Evolutionary conservation across 2,888 invertebrate species (phyloP).

Genomic region (Sinohyriopsis cumingii): DNA sequence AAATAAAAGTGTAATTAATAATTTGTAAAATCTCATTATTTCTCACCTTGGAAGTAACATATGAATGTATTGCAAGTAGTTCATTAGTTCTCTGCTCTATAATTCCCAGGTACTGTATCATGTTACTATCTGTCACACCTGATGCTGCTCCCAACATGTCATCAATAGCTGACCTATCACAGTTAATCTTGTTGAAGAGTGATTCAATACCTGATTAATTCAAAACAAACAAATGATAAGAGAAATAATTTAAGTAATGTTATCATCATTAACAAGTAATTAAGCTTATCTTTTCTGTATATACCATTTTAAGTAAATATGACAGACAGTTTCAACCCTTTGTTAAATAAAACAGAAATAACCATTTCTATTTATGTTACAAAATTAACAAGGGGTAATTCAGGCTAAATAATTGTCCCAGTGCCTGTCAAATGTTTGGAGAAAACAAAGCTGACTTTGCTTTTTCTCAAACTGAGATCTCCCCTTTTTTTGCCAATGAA

Average conservation of each 20-base stretch:
- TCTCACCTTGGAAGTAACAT: conserved; percentile 53
- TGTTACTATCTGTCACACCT: conserved; percentile 84
- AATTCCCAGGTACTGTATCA: conserved; percentile 85
- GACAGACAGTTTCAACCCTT: too few relatives aligned
- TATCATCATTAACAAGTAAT: not conserved
- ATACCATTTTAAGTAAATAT: not conserved
- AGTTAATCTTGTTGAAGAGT: conserved; percentile 79
- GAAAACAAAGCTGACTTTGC: too few relatives aligned
- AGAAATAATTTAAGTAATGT: not conserved
- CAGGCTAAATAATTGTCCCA: too few relatives aligned
- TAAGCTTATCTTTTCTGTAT: not conserved
- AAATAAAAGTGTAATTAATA: not conserved
- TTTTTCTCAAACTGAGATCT: too few relatives aligned
- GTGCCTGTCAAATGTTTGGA: too few relatives aligned
- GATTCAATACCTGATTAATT: conserved; percentile 73
- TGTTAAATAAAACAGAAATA: too few relatives aligned
- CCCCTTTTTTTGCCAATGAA: too few relatives aligned
- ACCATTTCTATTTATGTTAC: too few relatives aligned
- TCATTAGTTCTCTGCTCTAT: conserved; percentile 84
- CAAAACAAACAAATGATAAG: not conserved
- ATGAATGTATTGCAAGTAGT: conserved; percentile 74
- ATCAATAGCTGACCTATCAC: conserved; percentile 77
- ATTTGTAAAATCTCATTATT: not conserved
- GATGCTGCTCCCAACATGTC: conserved; percentile 74
- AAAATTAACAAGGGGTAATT: too few relatives aligned